Evolutionary conservation across 2,888 invertebrate genomes (phyloP).

Genomic region (Parnassius apollo): DNA sequence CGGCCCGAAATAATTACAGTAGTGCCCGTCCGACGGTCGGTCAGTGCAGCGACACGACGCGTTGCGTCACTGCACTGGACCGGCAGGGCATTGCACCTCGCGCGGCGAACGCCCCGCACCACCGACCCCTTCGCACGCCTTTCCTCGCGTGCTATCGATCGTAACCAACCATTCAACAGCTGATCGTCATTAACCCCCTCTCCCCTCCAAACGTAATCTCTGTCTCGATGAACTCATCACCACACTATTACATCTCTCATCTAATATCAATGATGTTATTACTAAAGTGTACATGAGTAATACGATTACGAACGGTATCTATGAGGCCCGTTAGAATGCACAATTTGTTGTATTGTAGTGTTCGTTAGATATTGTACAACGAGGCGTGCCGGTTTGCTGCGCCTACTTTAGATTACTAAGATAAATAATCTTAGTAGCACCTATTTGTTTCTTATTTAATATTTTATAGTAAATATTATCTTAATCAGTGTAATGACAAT

Average conservation of each 20-base stretch:
- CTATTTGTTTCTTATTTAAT: too few relatives aligned
- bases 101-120: conserved; percentile 36
- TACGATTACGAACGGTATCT: not conserved
- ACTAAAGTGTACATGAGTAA: not conserved
- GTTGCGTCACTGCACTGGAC: conserved; percentile 73
- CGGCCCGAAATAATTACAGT: conserved; percentile 65
- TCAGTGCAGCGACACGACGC: conserved; percentile 65
- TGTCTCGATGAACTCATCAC: conserved; percentile 12
- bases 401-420: too few relatives aligned
- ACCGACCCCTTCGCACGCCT: conserved; percentile 41
- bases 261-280: not conserved
- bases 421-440: too few relatives aligned
- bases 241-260: not conserved
- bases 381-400: too few relatives aligned
- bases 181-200: conserved; percentile 55
- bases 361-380: not conserved
- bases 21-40: conserved; percentile 52
- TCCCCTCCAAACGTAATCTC: conserved; percentile 12
- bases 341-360: not conserved
- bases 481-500: not conserved
- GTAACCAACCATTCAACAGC: conserved; percentile 59
- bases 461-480: too few relatives aligned
- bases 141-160: conserved; percentile 55
- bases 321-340: not conserved
- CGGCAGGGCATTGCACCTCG: conserved; percentile 74